Base-by-base conservation (phyloP, 1,140 invertebrate species). In the Chlorops oryzae region DNA sequence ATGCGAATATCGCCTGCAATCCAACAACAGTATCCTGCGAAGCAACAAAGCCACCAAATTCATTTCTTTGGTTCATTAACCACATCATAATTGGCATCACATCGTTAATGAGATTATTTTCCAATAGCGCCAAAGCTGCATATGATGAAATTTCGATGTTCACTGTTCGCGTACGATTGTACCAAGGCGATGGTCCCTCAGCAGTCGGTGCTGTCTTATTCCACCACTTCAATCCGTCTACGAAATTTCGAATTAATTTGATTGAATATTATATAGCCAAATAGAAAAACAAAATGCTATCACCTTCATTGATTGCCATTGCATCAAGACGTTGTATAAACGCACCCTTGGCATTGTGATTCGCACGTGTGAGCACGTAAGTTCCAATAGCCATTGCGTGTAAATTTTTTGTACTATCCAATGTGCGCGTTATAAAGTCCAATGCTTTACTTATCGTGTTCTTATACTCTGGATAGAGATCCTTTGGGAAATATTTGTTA, bases 131-230 rank as follows among this genome's bases (percentile, higher is more conserved):
- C 2, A 86, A 67, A 6, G 90, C 71, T 0, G 82, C 88, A 74
- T 95, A 96, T 1, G 90, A 80, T 0, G 91, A 90, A 72, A 91
- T 91, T 68, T 91, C 86, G n/a, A 94, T 82, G 57, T 92, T 88
- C 3, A 88, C 78, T 12, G 86, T 85, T 37, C 83, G 80, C 5
- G 85, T 80, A 35, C 82, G 62, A 22, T 75, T 75, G 41, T 80
- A 80, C 80, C 87, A 87, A 0, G 88, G 86, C 63, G 87, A 88
- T 51, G 83, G 81, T 52, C 81, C 81, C 27, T 83, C 82, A 5
- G 70, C 62, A 3, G 76, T 62, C 0, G 74, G 73, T 0, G 77
- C 59, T 7, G 74, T 72, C 54, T 80, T 81, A 23, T 80, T 80
- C 88, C 88, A 91, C 80, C 86, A 87, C 59, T 84, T 86, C 32